phyloP scores from a whole-genome alignment of 1,140 invertebrate genomes.

The Portunus trituberculatus region DNA sequence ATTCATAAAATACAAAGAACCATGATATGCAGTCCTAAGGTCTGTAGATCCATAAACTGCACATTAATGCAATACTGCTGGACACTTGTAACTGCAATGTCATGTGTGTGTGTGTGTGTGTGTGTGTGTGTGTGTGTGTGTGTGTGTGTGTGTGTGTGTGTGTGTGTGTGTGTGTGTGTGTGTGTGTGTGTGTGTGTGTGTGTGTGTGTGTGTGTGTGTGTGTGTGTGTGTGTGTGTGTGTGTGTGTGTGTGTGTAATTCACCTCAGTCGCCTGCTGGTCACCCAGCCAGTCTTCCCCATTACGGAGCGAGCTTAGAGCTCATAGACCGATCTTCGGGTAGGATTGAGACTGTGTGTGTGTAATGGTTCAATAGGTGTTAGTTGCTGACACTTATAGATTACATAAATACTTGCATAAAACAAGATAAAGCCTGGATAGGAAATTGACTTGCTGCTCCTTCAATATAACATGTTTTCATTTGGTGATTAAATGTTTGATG shows the following conservation, averaged over 20 bases:
- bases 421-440: background rate
- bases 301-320: too few relatives aligned
- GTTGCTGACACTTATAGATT: background rate
- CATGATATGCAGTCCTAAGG: background rate
- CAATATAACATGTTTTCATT: background rate
- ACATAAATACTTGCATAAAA: background rate
- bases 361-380: background rate
- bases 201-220: background rate
- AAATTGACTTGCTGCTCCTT: background rate
- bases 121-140: background rate
- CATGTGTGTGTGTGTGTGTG: background rate
- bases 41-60: background rate
- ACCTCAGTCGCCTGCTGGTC: too few relatives aligned
- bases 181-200: background rate
- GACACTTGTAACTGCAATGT: background rate
- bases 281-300: too few relatives aligned
- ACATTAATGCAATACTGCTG: background rate
- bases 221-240: background rate
- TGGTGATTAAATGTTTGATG: background rate
- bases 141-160: background rate
- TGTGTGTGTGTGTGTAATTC: background rate
- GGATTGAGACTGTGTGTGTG: background rate
- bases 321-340: too few relatives aligned
- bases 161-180: too few relatives aligned
- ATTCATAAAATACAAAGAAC: background rate